These are phyloP conservation scores for Drosophila gunungcola DNA, from an alignment of 1,140 invertebrate species.

Conservation along the genomic window DNA sequence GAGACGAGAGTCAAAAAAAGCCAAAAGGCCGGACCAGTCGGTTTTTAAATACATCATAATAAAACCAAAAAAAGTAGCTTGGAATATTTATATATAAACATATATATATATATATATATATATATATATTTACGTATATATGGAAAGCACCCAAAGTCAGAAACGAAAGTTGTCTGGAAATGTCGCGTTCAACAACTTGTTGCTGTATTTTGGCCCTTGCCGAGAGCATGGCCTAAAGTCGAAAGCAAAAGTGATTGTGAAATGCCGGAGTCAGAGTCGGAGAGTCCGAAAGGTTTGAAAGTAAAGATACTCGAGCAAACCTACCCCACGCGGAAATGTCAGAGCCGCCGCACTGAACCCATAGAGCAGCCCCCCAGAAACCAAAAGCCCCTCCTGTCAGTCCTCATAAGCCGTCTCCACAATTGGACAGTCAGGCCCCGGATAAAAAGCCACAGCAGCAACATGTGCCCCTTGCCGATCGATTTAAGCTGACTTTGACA, in stretches of 20 bases:
- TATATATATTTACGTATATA: constrained; percentile 43
- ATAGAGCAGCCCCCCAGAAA: constrained; percentile 24
- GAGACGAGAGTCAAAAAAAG: constrained; percentile 10
- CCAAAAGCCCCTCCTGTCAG: not conserved
- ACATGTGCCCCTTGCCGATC: constrained; percentile 26
- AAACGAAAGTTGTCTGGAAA: constrained; percentile 82
- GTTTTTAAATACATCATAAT: constrained; percentile 51
- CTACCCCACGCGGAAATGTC: constrained; percentile 64
- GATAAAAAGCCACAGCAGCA: constrained; percentile 9
- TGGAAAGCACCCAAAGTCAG: constrained; percentile 68
- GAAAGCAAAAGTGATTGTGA: constrained; percentile 83
- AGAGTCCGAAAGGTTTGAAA: constrained; percentile 67
- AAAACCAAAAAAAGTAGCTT: constrained; percentile 35
- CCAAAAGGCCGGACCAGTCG: constrained; percentile 30
- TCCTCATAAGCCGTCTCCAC: constrained; percentile 19
- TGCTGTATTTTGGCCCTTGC: constrained; percentile 58
- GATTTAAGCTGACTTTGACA: constrained; percentile 77
- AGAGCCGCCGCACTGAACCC: constrained; percentile 19
- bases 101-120: constrained; percentile 5
- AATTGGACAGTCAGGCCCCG: constrained; percentile 34
- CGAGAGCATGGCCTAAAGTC: constrained; percentile 57
- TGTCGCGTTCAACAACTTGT: constrained; percentile 66
- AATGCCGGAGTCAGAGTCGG: constrained; percentile 31
- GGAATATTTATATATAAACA: constrained; percentile 32
- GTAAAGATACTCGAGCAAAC: constrained; percentile 55